These are phyloP conservation scores for Glareola pratincola DNA, from an alignment of 2,113 vertebrate species.

Conservation along the genomic window DNA sequence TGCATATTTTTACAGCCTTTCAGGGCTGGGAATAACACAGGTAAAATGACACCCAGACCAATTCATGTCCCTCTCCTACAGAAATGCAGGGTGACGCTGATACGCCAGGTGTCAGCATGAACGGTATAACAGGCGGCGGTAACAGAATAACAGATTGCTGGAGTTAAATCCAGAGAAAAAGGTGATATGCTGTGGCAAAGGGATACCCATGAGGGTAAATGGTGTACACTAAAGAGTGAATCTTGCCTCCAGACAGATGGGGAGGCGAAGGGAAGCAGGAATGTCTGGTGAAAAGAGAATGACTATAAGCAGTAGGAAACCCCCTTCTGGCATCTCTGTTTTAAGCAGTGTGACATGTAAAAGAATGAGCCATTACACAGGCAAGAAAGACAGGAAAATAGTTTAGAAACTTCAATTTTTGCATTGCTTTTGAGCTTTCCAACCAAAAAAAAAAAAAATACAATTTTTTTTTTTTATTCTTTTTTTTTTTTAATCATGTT, in stretches of 20 bases:
- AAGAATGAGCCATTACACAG: not conserved
- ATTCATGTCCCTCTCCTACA: not conserved
- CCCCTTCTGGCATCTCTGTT: not conserved
- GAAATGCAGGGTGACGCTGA: not conserved
- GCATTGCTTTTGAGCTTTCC: not conserved
- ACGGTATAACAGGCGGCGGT: not conserved
- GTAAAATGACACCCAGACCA: not conserved
- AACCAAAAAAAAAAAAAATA: not conserved
- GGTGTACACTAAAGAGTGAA: not conserved
- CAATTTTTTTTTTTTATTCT: too few species aligned
- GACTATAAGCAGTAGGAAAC: not conserved
- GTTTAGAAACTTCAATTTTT: not conserved
- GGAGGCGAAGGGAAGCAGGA: not conserved
- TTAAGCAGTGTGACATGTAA: not conserved
- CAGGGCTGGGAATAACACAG: not conserved
- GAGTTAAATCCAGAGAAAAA: not conserved
- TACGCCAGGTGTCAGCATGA: not conserved
- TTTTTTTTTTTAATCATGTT: not conserved
- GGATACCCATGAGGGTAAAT: not conserved
- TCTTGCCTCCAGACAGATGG: not conserved
- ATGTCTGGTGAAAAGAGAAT: not conserved
- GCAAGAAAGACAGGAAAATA: not conserved
- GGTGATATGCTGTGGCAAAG: not conserved
- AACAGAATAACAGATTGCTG: not conserved
- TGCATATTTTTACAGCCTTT: not conserved